Evolutionary conservation across 2,113 vertebrate genomes (phyloP), one percentile per base, ranked within the genome.

Genomic region (Ochotona curzoniae): DNA sequence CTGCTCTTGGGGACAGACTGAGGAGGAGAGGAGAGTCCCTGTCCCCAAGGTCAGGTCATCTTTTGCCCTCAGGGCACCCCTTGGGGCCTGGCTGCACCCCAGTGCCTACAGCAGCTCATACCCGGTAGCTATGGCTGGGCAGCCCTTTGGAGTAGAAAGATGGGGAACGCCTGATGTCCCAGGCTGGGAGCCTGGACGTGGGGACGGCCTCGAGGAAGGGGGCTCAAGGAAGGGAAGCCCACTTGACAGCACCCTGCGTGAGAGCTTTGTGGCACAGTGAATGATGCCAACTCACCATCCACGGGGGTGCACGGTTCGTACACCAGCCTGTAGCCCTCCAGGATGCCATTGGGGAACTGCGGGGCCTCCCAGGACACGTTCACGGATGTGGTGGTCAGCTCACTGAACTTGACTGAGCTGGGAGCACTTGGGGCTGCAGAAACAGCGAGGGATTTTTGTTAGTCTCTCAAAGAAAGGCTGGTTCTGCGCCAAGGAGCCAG

Each of bases 291-390:
- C 99, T 99, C 97, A 99, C 99, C 99, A 3, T 99, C 99, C 61
- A 99, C 99, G 0, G 99, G 99, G 1, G 98, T 98, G 97, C 98
- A 98, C 94, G 99, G 99, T 81, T 99, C 99, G 0, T 99, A 99
- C 83, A 99, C 97, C 89, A 99, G 98, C 76, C 99, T 97, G 97
- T 99, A 99, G 93, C 99, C 99, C 84, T 99, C 99, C 0, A 99
- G 98, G 94, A 99, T 81, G 1, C 99, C 99, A 0, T 99, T 99
- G 83, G 99, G 99, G 94, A 99, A 99, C 4, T 96, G 96, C 0
- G 99, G 99, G 0, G 98, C 98, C 35, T 99, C 99, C 99, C 99
- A 99, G 90, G 99, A 99, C 96, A 99, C 99, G 0, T 99, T 99
- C 94, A 99, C 99, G 0, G 99, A 99, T 0, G 99, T 99, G 15